These are phyloP conservation scores for Peromyscus eremicus DNA, from an alignment of 2,797 vertebrate species.

Conservation along the genomic window DNA sequence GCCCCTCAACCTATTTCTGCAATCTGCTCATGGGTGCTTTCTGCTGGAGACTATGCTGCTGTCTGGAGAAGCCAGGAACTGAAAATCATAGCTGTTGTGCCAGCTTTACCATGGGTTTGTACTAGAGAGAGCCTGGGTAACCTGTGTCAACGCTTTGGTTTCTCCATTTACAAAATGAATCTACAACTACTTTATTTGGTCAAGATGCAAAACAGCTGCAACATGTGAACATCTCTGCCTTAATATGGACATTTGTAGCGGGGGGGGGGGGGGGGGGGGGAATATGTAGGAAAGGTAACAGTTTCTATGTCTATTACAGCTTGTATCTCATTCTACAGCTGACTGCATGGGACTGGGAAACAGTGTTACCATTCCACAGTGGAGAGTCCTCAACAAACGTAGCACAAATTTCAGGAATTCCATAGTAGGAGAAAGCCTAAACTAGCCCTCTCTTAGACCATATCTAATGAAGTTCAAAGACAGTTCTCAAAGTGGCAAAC, in stretches of 20 bases:
- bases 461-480: constrained; percentile 29
- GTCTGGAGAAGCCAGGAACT: background rate
- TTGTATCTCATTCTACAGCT: background rate
- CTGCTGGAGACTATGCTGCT: background rate
- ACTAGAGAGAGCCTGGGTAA: background rate
- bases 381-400: background rate
- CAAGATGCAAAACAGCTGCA: constrained; percentile 7
- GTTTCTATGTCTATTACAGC: background rate
- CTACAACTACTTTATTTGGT: background rate
- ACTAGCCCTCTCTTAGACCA: background rate
- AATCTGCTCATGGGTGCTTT: background rate
- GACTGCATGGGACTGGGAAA: background rate
- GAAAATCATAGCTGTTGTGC: background rate
- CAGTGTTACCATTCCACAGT: background rate
- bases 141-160: background rate
- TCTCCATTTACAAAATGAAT: background rate
- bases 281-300: background rate
- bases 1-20: background rate
- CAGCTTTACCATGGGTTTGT: background rate
- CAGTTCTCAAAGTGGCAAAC: background rate
- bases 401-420: background rate
- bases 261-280: constrained; percentile 64
- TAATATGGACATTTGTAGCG: background rate
- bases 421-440: background rate
- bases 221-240: background rate